These are phyloP conservation scores for Blastobasis adustella DNA, from an alignment of 2,888 invertebrate genomes.

Conservation along the genomic window DNA sequence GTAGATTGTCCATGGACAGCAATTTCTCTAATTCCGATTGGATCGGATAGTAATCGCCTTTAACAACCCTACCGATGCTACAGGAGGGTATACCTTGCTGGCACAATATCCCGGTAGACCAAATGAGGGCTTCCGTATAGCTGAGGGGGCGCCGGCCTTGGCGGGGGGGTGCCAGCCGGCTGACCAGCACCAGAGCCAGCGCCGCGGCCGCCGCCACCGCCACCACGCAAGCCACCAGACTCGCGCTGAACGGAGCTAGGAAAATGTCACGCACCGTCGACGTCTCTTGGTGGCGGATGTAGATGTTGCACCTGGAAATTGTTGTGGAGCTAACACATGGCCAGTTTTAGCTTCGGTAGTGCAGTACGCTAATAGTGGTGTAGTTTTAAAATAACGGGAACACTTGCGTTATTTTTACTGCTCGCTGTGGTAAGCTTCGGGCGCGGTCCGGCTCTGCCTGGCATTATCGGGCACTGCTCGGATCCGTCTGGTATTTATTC, in stretches of 20 bases:
- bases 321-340: no score
- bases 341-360: not conserved
- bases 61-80: no score
- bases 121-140: constrained; percentile 73
- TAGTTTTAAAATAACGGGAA: no score
- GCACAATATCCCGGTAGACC: constrained; percentile 77
- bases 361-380: not conserved
- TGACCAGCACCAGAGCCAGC: constrained; percentile 63
- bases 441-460: no score
- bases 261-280: constrained; percentile 78
- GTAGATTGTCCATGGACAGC: no score
- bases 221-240: constrained; percentile 69
- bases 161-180: constrained; percentile 50
- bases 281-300: constrained; percentile 77
- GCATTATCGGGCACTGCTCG: no score
- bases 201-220: constrained; percentile 66
- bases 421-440: no score
- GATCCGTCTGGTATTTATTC: no score
- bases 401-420: no score
- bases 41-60: no score
- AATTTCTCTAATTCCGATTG: no score
- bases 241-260: constrained; percentile 75
- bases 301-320: constrained; percentile 74
- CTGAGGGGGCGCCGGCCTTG: constrained; percentile 38
- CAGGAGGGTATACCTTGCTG: constrained; percentile 70